Percentiles rank a stretch among this genome's conserved stretches.
These are phyloP conservation scores for Zoanthus gigantus DNA, from an alignment of 92 coral and sea anemone genomes.

Conservation along the genomic window DNA sequence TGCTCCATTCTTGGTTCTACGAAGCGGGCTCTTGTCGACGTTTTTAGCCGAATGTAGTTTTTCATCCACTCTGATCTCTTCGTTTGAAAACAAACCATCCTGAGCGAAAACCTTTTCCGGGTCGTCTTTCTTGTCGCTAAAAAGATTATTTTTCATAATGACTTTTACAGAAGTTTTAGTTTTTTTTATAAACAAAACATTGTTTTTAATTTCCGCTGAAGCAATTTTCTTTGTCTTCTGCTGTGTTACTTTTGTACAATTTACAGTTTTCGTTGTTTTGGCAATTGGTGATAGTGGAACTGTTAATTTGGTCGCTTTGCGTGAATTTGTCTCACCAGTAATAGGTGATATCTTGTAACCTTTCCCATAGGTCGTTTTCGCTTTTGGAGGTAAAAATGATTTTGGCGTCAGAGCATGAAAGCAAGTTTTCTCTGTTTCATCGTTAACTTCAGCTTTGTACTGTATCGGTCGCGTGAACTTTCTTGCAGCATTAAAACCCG, in stretches of 20 bases:
- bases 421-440: not conserved
- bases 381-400: not conserved
- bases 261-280: slow-evolving; percentile 11
- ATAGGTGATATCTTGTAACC: not conserved
- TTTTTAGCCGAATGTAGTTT: not conserved
- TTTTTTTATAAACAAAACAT: slow-evolving; percentile 26
- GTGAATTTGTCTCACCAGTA: slow-evolving; percentile 14
- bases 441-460: not conserved
- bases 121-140: not conserved
- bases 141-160: not conserved
- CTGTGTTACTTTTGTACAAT: not conserved
- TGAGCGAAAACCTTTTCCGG: not conserved
- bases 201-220: slow-evolving; percentile 19
- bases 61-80: not conserved
- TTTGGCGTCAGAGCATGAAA: not conserved
- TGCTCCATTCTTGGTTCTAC: not conserved
- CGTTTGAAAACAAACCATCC: not conserved
- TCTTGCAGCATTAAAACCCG: not conserved
- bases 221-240: not conserved
- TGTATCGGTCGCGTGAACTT: not conserved
- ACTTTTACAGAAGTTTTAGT: slow-evolving; percentile 32
- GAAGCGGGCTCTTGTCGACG: not conserved
- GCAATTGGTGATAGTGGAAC: not conserved
- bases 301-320: not conserved
- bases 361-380: not conserved